Evolutionary conservation across 2,113 vertebrate genomes (phyloP).

Genomic region (Mormyrus lacerda): DNA sequence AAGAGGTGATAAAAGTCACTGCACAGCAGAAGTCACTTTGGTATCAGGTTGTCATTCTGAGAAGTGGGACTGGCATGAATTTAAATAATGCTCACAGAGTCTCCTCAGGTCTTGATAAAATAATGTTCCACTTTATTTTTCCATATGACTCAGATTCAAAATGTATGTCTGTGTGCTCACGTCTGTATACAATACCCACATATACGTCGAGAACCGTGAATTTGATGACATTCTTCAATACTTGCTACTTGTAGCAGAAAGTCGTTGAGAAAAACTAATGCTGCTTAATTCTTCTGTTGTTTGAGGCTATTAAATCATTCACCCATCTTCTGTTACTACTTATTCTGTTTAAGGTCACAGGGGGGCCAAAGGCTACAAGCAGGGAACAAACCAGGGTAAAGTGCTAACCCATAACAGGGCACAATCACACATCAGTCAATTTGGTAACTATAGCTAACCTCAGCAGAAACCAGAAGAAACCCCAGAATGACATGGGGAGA

Average conservation of each 20-base stretch:
- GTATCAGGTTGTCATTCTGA: neutral
- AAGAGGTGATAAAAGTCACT: neutral
- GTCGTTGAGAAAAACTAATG: neutral
- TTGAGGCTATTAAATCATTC: neutral
- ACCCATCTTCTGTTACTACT: neutral
- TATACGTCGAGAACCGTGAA: neutral
- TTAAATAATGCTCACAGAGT: neutral
- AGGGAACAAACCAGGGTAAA: neutral
- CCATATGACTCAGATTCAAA: neutral
- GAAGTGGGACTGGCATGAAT: neutral
- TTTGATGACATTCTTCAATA: neutral
- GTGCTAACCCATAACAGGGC: neutral
- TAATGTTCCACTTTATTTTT: neutral
- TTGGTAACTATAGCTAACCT: neutral
- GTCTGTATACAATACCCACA: neutral
- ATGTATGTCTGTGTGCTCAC: neutral
- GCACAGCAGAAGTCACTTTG: neutral
- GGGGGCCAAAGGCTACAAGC: neutral
- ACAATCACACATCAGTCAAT: neutral
- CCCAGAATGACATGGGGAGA: neutral
- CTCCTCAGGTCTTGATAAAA: neutral
- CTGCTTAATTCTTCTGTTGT: neutral
- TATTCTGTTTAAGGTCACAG: neutral
- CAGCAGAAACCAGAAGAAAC: neutral
- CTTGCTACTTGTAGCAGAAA: neutral